Percentiles rank a stretch among this genome's conserved stretches.
Evolutionary conservation across 2,113 vertebrate species (phyloP).

Genomic region (Neolamprologus tretocephalus): DNA sequence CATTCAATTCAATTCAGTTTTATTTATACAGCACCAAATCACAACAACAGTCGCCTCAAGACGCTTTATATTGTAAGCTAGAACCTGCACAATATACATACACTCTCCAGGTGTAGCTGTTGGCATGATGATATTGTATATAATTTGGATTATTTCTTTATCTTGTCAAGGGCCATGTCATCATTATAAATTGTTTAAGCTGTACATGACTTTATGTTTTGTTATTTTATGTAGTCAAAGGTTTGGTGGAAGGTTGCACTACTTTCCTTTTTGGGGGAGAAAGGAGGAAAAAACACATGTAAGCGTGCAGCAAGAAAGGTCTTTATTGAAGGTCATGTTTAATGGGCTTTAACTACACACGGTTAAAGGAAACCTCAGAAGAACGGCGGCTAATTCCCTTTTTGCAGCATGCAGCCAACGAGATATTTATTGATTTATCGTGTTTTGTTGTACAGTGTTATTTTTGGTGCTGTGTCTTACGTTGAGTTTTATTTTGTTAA

Average conservation of each 20-base stretch:
- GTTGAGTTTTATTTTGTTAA: fast-evolving
- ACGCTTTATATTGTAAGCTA: background rate
- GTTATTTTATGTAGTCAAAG: background rate
- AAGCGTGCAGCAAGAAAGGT: background rate
- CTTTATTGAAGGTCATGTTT: background rate
- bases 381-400: background rate
- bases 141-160: background rate
- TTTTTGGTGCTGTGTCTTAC: background rate
- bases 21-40: background rate
- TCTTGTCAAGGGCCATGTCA: background rate
- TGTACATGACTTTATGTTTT: background rate
- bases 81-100: background rate
- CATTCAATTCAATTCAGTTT: background rate
- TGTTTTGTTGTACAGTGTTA: background rate
- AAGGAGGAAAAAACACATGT: background rate
- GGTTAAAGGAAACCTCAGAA: background rate
- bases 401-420: background rate
- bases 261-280: background rate
- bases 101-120: background rate
- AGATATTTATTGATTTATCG: background rate
- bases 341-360: background rate
- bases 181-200: background rate
- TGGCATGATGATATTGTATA: background rate
- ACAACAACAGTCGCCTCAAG: background rate
- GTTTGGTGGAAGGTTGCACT: fast-evolving